phyloP scores from a whole-genome alignment of 2,888 invertebrate species.

The Parthenolecanium corni region DNA sequence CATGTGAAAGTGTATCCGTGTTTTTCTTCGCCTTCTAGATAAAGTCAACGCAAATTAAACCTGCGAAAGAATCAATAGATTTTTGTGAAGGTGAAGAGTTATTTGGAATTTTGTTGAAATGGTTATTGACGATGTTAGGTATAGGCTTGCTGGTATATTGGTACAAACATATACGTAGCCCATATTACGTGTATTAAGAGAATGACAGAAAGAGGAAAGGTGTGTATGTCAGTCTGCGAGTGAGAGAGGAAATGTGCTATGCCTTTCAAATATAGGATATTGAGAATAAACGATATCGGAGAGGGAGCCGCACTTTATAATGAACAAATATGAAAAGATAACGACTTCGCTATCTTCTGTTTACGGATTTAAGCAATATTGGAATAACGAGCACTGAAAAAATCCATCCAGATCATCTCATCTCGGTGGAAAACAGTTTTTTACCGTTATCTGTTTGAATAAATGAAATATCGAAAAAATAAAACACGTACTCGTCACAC shows the following conservation, averaged over 20 bases:
- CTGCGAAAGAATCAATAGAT: background rate
- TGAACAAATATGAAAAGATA: conserved; percentile 14
- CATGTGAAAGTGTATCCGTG: no score
- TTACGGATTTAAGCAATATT: conserved; percentile 14
- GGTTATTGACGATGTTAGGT: no score
- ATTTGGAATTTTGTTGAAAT: no score
- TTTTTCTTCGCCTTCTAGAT: no score
- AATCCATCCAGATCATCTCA: conserved; percentile 23
- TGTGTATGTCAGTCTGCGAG: no score
- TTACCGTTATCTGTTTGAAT: conserved; percentile 8
- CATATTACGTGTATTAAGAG: no score
- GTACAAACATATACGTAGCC: no score
- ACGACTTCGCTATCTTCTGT: conserved; percentile 19
- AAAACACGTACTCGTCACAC: conserved; percentile 1
- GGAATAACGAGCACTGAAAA: conserved; percentile 4
- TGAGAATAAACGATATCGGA: background rate
- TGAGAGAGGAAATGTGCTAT: no score
- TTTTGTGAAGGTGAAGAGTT: background rate
- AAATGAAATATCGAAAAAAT: background rate
- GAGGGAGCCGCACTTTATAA: conserved; percentile 12
- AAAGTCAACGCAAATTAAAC: conserved; percentile 4
- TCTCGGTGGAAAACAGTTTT: conserved; percentile 4
- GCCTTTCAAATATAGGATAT: background rate
- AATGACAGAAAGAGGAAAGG: no score
- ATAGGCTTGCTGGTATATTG: no score